Conservation (phyloP, 2,797 vertebrate genomes). For the Huso huso region DNA sequence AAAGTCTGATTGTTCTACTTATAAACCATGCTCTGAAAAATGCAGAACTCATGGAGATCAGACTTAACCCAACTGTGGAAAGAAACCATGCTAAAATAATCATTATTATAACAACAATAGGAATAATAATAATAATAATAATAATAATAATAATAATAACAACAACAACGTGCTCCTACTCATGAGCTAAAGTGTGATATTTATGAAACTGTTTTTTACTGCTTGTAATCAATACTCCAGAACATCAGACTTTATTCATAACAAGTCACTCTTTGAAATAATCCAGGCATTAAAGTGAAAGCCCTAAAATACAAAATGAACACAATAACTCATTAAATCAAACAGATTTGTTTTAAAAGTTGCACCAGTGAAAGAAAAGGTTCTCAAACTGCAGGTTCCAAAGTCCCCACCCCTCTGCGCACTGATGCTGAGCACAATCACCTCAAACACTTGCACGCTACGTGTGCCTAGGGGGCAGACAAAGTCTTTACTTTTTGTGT, state of each 20-base stretch:
- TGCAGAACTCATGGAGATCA: not conserved
- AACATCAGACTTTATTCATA: no score
- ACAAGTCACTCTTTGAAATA: no score
- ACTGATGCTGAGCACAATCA: slow-evolving; percentile 42
- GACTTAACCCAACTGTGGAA: slow-evolving; percentile 8
- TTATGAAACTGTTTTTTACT: no score
- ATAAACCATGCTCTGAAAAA: slow-evolving; percentile 38
- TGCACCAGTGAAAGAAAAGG: slow-evolving; percentile 30
- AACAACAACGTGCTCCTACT: no score
- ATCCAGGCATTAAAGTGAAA: no score
- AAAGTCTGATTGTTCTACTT: slow-evolving; percentile 11
- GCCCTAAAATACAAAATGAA: slow-evolving; percentile 29
- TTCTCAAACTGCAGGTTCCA: slow-evolving; percentile 27
- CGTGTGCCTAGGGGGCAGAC: slow-evolving; percentile 25
- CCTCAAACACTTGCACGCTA: slow-evolving; percentile 24
- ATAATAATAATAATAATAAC: not conserved
- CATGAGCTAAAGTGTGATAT: no score
- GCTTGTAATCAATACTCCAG: no score
- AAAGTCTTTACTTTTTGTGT: slow-evolving; percentile 27
- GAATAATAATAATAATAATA: slow-evolving; percentile 34
- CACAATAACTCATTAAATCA: slow-evolving; percentile 37
- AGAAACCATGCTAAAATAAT: slow-evolving; percentile 45
- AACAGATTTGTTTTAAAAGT: slow-evolving; percentile 33
- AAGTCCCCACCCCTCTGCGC: slow-evolving; percentile 24
- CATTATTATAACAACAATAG: slow-evolving; percentile 30